These are phyloP conservation scores for Nothocercus nigrocapillus DNA, from an alignment of 2,113 vertebrate species.

Conservation along the genomic window DNA sequence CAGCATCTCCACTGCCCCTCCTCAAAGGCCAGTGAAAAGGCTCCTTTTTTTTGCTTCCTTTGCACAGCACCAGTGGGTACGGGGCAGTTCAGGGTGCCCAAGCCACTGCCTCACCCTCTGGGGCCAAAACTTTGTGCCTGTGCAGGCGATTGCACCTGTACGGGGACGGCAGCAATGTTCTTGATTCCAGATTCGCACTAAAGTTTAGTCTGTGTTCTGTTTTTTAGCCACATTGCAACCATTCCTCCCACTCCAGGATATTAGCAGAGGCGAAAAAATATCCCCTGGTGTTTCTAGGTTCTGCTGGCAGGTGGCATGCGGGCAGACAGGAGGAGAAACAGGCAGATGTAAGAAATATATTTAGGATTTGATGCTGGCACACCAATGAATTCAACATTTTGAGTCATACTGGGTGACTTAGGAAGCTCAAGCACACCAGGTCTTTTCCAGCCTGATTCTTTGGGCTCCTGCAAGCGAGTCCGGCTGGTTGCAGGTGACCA, in stretches of 20 bases:
- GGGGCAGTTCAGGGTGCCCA: neutral
- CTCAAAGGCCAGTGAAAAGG: neutral
- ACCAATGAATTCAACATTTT: neutral
- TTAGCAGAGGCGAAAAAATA: neutral
- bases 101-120: neutral
- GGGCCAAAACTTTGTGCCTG: neutral
- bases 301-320: neutral
- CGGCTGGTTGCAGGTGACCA: too few species aligned
- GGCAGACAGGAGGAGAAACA: neutral
- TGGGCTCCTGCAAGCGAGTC: too few species aligned
- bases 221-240: neutral
- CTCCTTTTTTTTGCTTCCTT: conserved; percentile 16
- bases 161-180: neutral
- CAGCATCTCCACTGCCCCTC: neutral
- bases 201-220: neutral
- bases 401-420: too few species aligned
- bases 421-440: too few species aligned
- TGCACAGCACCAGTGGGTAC: fast-evolving
- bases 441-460: too few species aligned
- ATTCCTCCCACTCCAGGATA: neutral
- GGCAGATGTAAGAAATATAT: fast-evolving
- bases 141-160: neutral
- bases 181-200: neutral
- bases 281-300: neutral
- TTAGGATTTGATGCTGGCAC: neutral